A percentile compares a stretch with the other conserved stretches of the same genome.
phyloP scores from a whole-genome alignment of 2,888 invertebrate genomes.

The Hermaeophaga mercurialis region DNA sequence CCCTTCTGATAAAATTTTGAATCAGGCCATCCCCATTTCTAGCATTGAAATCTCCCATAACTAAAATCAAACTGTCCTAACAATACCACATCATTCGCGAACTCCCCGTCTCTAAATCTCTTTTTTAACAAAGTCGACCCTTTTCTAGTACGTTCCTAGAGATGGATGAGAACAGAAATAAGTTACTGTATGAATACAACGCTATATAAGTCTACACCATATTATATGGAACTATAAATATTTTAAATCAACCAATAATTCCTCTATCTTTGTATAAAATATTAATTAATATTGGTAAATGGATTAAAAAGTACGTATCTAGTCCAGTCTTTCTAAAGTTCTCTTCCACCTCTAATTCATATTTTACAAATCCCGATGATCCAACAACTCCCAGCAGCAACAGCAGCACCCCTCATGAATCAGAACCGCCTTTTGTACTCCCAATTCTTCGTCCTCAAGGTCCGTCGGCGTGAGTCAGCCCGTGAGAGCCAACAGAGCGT shows the following conservation, averaged over 20 bases:
- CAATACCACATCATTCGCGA: constrained; percentile 33
- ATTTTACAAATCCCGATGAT: constrained; percentile 10
- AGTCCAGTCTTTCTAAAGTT: too few relatives aligned
- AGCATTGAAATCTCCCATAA: constrained; percentile 10
- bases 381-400: not conserved
- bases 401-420: constrained; percentile 8
- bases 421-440: constrained; percentile 16
- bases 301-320: too few relatives aligned
- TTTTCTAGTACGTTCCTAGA: constrained; percentile 24
- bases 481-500: constrained; percentile 36
- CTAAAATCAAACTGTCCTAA: constrained; percentile 23
- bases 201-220: too few relatives aligned
- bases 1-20: not conserved
- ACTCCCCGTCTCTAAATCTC: constrained; percentile 36
- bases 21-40: not conserved
- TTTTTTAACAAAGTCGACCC: constrained; percentile 39
- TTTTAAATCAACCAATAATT: too few relatives aligned
- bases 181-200: too few relatives aligned
- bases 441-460: constrained; percentile 22
- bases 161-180: too few relatives aligned
- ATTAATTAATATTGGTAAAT: too few relatives aligned
- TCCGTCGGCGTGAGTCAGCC: constrained; percentile 35
- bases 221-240: too few relatives aligned
- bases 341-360: constrained; percentile 8
- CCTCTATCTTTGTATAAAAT: too few relatives aligned